phyloP scores from a whole-genome alignment of 2,797 vertebrate species.

The Pseudotriccus pelzelni region DNA sequence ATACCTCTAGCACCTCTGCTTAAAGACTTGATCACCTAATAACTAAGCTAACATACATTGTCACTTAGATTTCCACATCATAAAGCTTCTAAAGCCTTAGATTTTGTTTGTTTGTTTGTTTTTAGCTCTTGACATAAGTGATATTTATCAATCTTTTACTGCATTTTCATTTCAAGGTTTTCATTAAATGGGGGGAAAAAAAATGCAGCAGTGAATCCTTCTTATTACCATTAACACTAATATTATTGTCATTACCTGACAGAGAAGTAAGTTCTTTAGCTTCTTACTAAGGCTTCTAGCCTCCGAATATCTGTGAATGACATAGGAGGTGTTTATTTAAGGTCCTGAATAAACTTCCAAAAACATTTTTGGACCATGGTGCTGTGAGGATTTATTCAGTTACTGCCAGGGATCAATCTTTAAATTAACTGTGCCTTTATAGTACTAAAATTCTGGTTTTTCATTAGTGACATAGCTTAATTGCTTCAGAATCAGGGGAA shows the following conservation, averaged over 20 bases:
- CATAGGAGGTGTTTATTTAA: background rate
- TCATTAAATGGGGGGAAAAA: background rate
- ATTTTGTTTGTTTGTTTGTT: background rate
- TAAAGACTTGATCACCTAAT: background rate
- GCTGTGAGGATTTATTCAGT: background rate
- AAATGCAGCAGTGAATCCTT: background rate
- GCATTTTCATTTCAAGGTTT: background rate
- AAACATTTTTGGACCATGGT: background rate
- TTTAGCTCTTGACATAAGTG: background rate
- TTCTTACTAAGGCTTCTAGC: background rate
- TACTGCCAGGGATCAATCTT: conserved; percentile 40
- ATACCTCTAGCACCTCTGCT: background rate
- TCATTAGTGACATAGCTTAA: conserved; percentile 73
- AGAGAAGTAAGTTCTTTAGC: background rate
- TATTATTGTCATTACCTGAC: background rate
- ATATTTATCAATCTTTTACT: background rate
- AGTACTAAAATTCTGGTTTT: conserved; percentile 60
- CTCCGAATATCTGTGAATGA: background rate
- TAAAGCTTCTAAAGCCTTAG: background rate
- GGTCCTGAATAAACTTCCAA: conserved; percentile 28
- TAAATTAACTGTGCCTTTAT: conserved; percentile 53
- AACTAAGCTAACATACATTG: background rate
- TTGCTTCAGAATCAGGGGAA: conserved; percentile 64
- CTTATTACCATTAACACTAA: background rate
- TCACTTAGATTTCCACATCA: background rate